phyloP scores from a whole-genome alignment of 2,888 invertebrate species.

The Zaprionus bogoriensis region DNA sequence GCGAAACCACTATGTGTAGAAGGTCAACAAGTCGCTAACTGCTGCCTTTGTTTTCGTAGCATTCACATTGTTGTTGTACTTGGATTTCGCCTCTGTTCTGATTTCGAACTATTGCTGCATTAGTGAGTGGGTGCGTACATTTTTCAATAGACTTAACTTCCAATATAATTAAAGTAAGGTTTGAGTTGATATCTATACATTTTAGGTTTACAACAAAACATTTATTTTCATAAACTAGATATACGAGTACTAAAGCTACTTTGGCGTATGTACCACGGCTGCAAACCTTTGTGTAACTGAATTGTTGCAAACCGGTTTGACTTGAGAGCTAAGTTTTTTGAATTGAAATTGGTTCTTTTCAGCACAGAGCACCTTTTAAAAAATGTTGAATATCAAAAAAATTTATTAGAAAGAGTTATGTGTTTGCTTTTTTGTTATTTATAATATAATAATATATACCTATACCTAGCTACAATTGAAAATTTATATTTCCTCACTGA shows the following conservation, averaged over 20 bases:
- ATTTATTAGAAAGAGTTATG: no score
- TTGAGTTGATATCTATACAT: neutral
- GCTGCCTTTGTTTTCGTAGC: constrained; percentile 54
- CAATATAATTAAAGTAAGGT: neutral
- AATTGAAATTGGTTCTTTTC: no score
- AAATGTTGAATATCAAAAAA: no score
- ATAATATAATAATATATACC: no score
- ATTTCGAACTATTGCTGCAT: constrained; percentile 26
- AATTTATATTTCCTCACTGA: no score
- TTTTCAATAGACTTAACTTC: constrained; percentile 29
- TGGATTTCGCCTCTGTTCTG: constrained; percentile 50
- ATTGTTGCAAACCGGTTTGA: neutral
- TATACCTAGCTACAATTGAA: no score
- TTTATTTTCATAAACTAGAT: no score
- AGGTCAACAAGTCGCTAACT: constrained; percentile 64
- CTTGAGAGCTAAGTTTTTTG: neutral
- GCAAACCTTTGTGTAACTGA: neutral
- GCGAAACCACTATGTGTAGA: constrained; percentile 65
- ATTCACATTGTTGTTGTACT: constrained; percentile 47
- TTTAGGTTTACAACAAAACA: neutral
- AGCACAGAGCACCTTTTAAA: no score
- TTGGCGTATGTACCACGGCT: neutral
- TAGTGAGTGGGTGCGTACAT: constrained; percentile 41
- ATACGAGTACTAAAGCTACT: no score
- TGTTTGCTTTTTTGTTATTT: no score